Conservation (phyloP, 2,888 invertebrate species). For the Tortricodes alternella region DNA sequence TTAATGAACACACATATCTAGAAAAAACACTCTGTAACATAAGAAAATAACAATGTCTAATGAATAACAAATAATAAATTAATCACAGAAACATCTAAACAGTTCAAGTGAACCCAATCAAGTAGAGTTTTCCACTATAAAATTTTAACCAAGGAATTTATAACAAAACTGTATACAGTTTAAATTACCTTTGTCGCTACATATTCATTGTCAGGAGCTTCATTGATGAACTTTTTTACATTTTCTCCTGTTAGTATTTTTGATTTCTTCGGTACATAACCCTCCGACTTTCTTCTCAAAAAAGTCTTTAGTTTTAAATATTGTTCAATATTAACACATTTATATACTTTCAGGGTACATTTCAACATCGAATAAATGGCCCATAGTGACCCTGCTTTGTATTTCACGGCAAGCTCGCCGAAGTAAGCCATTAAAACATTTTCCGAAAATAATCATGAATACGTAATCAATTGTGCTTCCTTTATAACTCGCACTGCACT, state of each 20-base stretch:
- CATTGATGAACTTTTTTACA: not conserved
- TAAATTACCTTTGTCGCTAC: not conserved
- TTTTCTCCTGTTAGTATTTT: slow-evolving; percentile 2
- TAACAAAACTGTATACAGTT: not conserved
- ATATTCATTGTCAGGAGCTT: not conserved
- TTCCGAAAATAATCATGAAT: too few relatives aligned
- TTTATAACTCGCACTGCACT: too few relatives aligned
- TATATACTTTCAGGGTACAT: not conserved
- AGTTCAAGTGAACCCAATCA: too few relatives aligned
- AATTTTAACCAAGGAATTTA: too few relatives aligned
- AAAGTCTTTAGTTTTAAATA: not conserved
- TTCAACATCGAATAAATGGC: slow-evolving; percentile 3
- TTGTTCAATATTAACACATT: not conserved
- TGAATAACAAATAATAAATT: too few relatives aligned
- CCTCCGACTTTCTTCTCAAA: not conserved
- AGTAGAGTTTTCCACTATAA: too few relatives aligned
- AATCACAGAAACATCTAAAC: too few relatives aligned
- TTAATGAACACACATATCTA: too few relatives aligned
- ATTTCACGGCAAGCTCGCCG: not conserved
- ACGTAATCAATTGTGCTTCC: too few relatives aligned
- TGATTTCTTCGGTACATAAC: not conserved
- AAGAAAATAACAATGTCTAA: too few relatives aligned
- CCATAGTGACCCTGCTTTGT: not conserved
- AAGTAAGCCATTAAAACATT: not conserved
- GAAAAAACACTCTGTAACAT: too few relatives aligned